Conservation (phyloP, 1,140 invertebrate species). For the Sinonovacula constricta region DNA sequence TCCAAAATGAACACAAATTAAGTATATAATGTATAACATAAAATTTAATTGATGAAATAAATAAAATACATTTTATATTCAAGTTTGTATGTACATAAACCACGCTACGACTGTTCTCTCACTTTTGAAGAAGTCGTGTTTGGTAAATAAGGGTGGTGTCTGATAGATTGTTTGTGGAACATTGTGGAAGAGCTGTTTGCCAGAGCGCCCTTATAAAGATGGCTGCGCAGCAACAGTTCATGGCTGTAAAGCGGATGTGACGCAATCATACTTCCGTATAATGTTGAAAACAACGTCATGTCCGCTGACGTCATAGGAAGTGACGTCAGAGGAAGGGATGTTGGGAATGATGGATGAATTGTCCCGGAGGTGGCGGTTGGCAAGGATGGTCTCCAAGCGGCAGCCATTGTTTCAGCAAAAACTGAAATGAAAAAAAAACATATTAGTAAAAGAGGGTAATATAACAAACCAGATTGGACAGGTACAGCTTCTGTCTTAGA, state of each 20-base stretch:
- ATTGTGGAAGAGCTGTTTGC: background rate
- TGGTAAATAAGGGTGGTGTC: slow-evolving; percentile 46
- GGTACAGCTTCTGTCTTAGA: no score
- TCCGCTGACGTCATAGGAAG: slow-evolving; percentile 19
- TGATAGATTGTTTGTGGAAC: slow-evolving; percentile 11
- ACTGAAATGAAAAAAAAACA: slow-evolving; percentile 19
- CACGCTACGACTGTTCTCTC: slow-evolving; percentile 34
- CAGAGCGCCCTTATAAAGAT: slow-evolving; percentile 42
- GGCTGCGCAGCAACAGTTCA: slow-evolving; percentile 42
- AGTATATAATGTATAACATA: no score
- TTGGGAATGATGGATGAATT: slow-evolving; percentile 4
- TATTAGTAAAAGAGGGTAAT: background rate
- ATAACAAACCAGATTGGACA: no score
- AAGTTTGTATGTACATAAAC: background rate
- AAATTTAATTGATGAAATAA: no score
- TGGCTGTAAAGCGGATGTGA: slow-evolving; percentile 45
- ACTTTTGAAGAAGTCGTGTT: slow-evolving; percentile 36
- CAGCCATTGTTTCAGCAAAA: slow-evolving; percentile 13
- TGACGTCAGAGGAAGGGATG: background rate
- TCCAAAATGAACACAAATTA: no score
- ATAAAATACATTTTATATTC: no score
- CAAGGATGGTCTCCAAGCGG: slow-evolving; percentile 28
- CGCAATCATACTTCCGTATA: slow-evolving; percentile 42
- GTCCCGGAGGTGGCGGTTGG: slow-evolving; percentile 2
- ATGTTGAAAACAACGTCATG: slow-evolving; percentile 38